These are phyloP conservation scores for Rhinichthys osculus DNA, from an alignment of 2,797 vertebrate genomes.

Conservation along the genomic window DNA sequence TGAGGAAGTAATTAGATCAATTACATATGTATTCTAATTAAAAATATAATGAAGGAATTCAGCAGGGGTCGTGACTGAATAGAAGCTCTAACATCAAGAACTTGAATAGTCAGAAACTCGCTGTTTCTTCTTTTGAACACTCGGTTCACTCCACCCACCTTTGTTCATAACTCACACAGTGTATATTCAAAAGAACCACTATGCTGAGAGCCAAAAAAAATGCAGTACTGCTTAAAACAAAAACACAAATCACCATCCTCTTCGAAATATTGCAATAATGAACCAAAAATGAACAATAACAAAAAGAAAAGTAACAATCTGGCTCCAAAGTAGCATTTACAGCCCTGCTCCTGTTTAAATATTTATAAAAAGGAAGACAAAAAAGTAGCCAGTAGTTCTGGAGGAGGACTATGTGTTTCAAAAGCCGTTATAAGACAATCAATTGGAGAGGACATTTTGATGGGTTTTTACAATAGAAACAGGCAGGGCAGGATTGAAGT, in stretches of 20 bases:
- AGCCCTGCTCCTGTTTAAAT: slow-evolving; percentile 44
- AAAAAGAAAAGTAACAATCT: slow-evolving; percentile 19
- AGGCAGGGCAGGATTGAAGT: not conserved
- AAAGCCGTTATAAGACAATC: slow-evolving; percentile 16
- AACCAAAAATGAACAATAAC: not conserved
- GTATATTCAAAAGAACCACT: slow-evolving; percentile 28
- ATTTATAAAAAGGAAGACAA: slow-evolving; percentile 40
- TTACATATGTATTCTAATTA: not conserved
- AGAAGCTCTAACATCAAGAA: not conserved
- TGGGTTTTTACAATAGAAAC: slow-evolving; percentile 2
- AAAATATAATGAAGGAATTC: not conserved
- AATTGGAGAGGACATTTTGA: slow-evolving; percentile 18
- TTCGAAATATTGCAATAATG: slow-evolving; percentile 10
- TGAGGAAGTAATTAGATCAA: not conserved
- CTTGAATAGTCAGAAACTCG: slow-evolving; percentile 3
- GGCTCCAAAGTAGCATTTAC: slow-evolving; percentile 11
- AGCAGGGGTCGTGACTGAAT: not conserved
- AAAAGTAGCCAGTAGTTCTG: slow-evolving; percentile 37
- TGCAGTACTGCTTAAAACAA: not conserved
- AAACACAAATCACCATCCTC: not conserved
- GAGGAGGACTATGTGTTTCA: slow-evolving; percentile 24
- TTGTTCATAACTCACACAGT: slow-evolving; percentile 21
- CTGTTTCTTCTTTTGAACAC: slow-evolving; percentile 5
- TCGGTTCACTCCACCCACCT: not conserved
- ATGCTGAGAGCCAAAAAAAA: slow-evolving; percentile 18